A percentile compares a stretch with the other conserved stretches of the same genome.
Evolutionary conservation across 2,113 vertebrate species (phyloP).

Genomic region (Salvator merianae): DNA sequence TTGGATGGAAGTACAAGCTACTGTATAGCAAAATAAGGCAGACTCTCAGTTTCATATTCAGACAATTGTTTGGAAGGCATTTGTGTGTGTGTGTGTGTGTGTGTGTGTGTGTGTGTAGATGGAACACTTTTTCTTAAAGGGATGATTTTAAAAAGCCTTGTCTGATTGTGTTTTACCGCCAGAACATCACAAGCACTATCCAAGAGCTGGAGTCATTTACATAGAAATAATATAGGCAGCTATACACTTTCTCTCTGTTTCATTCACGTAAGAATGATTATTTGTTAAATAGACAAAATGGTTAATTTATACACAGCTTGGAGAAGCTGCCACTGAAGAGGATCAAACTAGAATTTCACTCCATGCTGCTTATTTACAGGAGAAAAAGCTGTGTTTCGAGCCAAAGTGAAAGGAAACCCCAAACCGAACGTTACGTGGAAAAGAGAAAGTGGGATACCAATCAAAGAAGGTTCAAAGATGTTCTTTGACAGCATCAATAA

Average conservation of each 20-base stretch:
- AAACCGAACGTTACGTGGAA: constrained; percentile 62
- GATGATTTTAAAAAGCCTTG: no score
- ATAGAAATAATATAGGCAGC: not conserved
- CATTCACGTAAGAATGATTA: no score
- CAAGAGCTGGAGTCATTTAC: not conserved
- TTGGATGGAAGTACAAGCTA: no score
- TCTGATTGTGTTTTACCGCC: constrained; percentile 18
- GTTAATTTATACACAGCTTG: not conserved
- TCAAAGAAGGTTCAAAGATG: constrained; percentile 60
- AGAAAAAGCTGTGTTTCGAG: constrained; percentile 65
- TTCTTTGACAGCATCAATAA: constrained; percentile 71
- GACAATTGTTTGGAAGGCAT: no score
- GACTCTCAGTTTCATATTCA: no score
- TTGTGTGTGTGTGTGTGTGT: no score
- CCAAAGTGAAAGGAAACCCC: constrained; percentile 65
- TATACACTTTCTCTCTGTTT: not conserved
- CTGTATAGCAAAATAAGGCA: no score
- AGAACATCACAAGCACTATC: constrained; percentile 8
- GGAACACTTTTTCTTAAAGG: no score
- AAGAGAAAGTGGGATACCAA: constrained; percentile 52
- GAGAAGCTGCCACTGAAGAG: constrained; percentile 12
- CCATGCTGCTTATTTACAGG: constrained; percentile 16
- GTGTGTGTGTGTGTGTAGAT: no score
- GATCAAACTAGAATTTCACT: not conserved
- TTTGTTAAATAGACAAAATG: not conserved